phyloP scores from a whole-genome alignment of 2,113 vertebrate genomes.

The Dasyprocta punctata region DNA sequence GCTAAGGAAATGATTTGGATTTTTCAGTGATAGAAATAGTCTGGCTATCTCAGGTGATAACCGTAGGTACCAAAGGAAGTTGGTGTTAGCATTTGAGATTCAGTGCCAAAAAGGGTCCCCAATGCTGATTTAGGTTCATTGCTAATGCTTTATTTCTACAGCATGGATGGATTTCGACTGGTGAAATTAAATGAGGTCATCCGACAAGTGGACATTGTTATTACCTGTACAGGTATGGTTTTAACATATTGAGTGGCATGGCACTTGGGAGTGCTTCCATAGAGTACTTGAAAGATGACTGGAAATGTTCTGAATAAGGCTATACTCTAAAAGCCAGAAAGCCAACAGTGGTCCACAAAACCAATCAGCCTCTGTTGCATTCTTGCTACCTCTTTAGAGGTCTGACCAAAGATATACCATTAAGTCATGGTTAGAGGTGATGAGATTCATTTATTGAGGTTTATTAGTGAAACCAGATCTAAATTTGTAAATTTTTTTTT shows the following conservation, averaged over 20 bases:
- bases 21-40: slow-evolving; percentile 42
- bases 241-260: not conserved
- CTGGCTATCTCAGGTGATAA: slow-evolving; percentile 1
- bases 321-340: slow-evolving; percentile 4
- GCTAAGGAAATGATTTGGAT: slow-evolving; percentile 44
- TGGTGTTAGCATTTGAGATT: slow-evolving; percentile 40
- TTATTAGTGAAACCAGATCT: slow-evolving; percentile 35
- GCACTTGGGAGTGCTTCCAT: not conserved
- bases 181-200: slow-evolving; percentile 98
- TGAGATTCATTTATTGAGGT: not conserved
- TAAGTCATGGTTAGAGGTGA: not conserved
- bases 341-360: not conserved
- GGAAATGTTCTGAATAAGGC: slow-evolving; percentile 38
- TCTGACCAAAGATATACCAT: not conserved
- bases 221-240: slow-evolving; percentile 95
- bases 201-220: slow-evolving; percentile 98
- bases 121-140: not conserved
- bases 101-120: slow-evolving; percentile 3
- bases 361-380: not conserved
- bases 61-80: not conserved
- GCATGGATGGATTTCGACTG: slow-evolving; percentile 99
- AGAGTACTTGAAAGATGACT: slow-evolving; percentile 17
- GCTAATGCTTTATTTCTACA: slow-evolving; percentile 77
- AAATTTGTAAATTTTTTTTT: not conserved
- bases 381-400: not conserved